Conservation (phyloP, 1,140 invertebrate species). For the Drosophila subpulchrella region DNA sequence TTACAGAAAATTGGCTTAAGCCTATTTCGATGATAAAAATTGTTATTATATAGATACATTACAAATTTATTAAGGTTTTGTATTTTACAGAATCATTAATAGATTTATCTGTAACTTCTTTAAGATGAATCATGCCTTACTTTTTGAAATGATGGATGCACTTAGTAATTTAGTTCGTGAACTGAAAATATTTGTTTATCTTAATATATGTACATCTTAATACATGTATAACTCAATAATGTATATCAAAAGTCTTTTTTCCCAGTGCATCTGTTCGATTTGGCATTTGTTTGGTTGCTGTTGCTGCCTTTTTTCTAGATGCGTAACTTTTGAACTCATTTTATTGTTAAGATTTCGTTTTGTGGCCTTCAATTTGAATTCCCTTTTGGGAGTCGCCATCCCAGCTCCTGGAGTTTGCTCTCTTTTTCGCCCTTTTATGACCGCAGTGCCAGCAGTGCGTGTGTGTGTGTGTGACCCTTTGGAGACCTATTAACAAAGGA, state of each 20-base stretch:
- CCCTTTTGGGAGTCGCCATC: slow-evolving; percentile 1
- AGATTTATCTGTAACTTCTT: too few species aligned
- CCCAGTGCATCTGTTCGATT: slow-evolving; percentile 2
- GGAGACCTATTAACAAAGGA: slow-evolving; percentile 75
- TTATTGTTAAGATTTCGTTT: slow-evolving; percentile 74
- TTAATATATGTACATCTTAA: not conserved
- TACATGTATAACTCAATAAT: too few species aligned
- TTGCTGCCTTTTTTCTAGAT: slow-evolving; percentile 33
- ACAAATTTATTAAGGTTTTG: too few species aligned
- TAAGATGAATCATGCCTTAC: too few species aligned
- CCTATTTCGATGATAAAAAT: too few species aligned
- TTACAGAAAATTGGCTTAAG: not conserved
- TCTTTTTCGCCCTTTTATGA: slow-evolving; percentile 45
- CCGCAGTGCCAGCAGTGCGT: slow-evolving; percentile 17
- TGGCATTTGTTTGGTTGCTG: slow-evolving; percentile 21
- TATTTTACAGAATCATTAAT: too few species aligned
- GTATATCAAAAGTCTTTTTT: not conserved
- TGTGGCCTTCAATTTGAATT: slow-evolving; percentile 75
- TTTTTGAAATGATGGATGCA: too few species aligned
- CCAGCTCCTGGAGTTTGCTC: not conserved
- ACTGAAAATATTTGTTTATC: too few species aligned
- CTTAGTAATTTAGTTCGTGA: too few species aligned
- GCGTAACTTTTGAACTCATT: slow-evolving; percentile 58
- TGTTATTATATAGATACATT: too few species aligned
- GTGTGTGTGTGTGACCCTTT: slow-evolving; percentile 50